These are phyloP conservation scores for Epinotia bilunana DNA, from an alignment of 2,888 invertebrate genomes.

Conservation along the genomic window DNA sequence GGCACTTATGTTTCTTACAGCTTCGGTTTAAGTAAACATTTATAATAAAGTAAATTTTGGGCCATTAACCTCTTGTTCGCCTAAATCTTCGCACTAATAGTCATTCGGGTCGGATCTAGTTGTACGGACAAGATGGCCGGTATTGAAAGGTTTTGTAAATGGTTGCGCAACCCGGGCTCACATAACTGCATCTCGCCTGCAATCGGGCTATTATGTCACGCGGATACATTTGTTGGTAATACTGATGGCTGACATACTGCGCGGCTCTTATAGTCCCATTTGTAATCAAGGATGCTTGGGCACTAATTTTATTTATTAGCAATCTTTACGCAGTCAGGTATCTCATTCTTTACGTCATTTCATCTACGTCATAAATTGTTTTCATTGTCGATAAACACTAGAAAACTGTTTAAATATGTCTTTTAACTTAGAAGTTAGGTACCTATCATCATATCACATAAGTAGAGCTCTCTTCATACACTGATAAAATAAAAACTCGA, in stretches of 20 bases:
- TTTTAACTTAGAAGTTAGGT: no score
- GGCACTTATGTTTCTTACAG: not conserved
- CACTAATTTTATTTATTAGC: not conserved
- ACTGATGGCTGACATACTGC: conserved; percentile 21
- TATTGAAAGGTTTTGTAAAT: conserved; percentile 47
- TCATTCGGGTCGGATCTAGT: conserved; percentile 39
- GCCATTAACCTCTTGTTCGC: conserved; percentile 19
- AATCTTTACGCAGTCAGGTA: not conserved
- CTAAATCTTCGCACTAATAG: conserved; percentile 37
- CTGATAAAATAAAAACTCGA: not conserved
- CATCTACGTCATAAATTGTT: no score
- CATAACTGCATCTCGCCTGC: conserved; percentile 50
- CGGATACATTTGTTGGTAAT: conserved; percentile 36
- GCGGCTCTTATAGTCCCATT: conserved; percentile 21
- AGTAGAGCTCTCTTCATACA: not conserved
- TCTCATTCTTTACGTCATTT: no score
- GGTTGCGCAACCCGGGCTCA: conserved; percentile 51
- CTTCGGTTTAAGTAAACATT: not conserved
- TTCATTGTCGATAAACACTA: no score
- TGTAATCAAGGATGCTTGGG: conserved; percentile 21
- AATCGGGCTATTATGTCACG: conserved; percentile 50
- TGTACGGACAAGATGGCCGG: conserved; percentile 37
- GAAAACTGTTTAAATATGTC: no score
- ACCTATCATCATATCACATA: no score
- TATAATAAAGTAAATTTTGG: conserved; percentile 31